Conservation (phyloP, 2,797 vertebrate species). For the Heteromormyrus szaboi region DNA sequence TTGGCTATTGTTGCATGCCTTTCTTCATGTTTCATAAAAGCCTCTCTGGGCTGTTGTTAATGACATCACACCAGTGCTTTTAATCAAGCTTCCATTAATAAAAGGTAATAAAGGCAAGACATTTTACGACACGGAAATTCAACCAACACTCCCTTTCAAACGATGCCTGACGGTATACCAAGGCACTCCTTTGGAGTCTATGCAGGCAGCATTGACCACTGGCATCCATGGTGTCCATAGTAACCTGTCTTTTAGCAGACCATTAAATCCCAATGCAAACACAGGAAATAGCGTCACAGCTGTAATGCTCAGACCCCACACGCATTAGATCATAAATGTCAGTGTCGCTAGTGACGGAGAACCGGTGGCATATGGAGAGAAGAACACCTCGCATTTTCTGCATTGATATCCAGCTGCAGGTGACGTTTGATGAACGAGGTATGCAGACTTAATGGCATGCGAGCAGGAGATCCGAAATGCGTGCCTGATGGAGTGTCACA, state of each 20-base stretch:
- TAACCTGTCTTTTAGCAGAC: not conserved
- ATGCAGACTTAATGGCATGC: not conserved
- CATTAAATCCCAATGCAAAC: constrained; percentile 7
- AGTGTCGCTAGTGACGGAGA: constrained; percentile 4
- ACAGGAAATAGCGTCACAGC: not conserved
- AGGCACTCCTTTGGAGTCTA: not conserved
- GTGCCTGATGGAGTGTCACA: not conserved
- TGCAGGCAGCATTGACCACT: not conserved
- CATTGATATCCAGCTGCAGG: not conserved
- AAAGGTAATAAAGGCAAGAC: not conserved
- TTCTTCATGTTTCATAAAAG: not conserved
- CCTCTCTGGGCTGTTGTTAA: not conserved
- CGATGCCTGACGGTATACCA: not conserved
- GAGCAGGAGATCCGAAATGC: not conserved
- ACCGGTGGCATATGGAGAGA: not conserved
- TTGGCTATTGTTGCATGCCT: not conserved
- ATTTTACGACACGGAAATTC: not conserved
- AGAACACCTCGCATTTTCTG: not conserved
- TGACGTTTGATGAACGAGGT: not conserved
- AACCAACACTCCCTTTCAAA: not conserved
- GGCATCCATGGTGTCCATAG: not conserved
- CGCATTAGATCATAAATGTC: not conserved
- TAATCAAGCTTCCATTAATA: not conserved
- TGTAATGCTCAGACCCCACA: not conserved
- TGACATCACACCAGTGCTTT: not conserved